phyloP scores from a whole-genome alignment of 2,888 invertebrate genomes.

The Platycheirus albimanus region DNA sequence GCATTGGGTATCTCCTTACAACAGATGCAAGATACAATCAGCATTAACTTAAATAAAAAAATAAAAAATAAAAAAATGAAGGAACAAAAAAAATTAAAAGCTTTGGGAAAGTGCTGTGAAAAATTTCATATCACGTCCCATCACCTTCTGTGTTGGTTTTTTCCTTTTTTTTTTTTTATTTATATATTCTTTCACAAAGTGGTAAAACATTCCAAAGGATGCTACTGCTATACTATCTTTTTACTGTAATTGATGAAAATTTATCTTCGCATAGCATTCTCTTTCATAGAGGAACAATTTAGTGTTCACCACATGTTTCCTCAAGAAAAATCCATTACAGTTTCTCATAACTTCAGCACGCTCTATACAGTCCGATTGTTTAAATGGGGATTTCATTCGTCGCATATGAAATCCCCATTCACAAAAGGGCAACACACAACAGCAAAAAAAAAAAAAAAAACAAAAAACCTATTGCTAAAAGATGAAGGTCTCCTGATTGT shows the following conservation, averaged over 20 bases:
- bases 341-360: constrained; percentile 52
- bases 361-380: constrained; percentile 14
- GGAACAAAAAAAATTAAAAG: constrained; percentile 19
- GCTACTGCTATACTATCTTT: constrained; percentile 30
- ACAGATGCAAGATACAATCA: constrained; percentile 61
- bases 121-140: constrained; percentile 62
- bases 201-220: constrained; percentile 19
- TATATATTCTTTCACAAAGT: constrained; percentile 9
- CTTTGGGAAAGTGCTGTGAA: constrained; percentile 20
- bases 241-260: constrained; percentile 65
- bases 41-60: constrained; percentile 26
- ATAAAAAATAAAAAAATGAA: constrained; percentile 1
- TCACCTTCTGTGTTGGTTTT: constrained; percentile 37
- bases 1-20: constrained; percentile 52
- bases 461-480: constrained; percentile 23
- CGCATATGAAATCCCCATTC: constrained; percentile 44
- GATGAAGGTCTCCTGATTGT: constrained; percentile 44
- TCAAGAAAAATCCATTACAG: constrained; percentile 40
- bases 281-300: constrained; percentile 44
- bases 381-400: constrained; percentile 42
- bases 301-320: constrained; percentile 47
- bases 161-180: no score
- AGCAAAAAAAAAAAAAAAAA: no score
- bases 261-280: constrained; percentile 54
- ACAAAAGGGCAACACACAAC: not conserved